Conservation (phyloP, 2,888 invertebrate genomes). For the Timema cristinae region DNA sequence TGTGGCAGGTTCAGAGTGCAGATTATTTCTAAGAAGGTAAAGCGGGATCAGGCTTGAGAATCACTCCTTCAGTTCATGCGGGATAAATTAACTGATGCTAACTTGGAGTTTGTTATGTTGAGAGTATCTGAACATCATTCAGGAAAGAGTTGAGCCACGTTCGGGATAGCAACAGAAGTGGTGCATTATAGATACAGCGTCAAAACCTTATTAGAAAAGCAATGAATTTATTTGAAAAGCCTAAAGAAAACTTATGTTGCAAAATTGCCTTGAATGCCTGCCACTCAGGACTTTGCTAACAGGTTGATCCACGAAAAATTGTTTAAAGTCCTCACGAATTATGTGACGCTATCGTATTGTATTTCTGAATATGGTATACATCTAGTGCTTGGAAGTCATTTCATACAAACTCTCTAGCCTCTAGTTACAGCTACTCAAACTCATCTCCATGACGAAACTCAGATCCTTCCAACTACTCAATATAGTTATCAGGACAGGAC, state of each 20-base stretch:
- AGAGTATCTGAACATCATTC: constrained; percentile 24
- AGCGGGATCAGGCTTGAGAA: too few relatives aligned
- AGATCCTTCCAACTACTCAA: background rate
- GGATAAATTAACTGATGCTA: too few relatives aligned
- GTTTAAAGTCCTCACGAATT: constrained; percentile 7
- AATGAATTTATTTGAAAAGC: background rate
- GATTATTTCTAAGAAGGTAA: background rate
- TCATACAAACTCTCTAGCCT: background rate
- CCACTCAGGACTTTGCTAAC: constrained; percentile 12
- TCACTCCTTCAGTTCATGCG: too few relatives aligned
- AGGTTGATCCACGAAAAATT: background rate
- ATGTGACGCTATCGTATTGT: background rate
- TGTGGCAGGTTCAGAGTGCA: too few relatives aligned
- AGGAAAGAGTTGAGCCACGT: background rate
- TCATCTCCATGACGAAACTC: background rate
- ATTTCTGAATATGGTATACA: constrained; percentile 16
- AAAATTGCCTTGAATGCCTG: constrained; percentile 13
- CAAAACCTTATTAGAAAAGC: constrained; percentile 1
- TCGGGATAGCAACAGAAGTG: constrained; percentile 33
- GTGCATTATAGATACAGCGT: constrained; percentile 26
- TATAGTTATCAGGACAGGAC: constrained; percentile 8
- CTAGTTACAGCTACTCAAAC: constrained; percentile 7
- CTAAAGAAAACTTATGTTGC: constrained; percentile 1
- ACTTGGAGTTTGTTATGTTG: constrained; percentile 12
- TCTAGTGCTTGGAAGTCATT: background rate